phyloP scores from a whole-genome alignment of 1,140 invertebrate species.

The Apis cerana region DNA sequence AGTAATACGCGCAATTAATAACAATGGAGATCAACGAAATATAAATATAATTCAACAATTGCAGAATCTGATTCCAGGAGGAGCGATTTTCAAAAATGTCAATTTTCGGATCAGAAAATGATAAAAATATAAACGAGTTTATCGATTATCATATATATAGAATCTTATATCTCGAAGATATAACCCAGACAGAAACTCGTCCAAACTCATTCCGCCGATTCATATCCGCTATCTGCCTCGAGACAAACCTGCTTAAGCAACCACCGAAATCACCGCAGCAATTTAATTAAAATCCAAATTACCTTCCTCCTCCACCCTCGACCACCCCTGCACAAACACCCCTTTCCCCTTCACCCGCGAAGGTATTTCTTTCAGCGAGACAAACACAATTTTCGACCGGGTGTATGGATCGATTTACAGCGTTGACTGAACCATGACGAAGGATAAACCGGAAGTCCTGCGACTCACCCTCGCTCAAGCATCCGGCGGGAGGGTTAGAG shows the following conservation, averaged over 20 bases:
- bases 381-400: not conserved
- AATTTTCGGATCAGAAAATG: too few relatives aligned
- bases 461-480: conserved; percentile 42
- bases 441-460: conserved; percentile 63
- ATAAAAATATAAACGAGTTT: too few relatives aligned
- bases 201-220: not conserved
- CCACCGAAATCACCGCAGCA: not conserved
- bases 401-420: not conserved
- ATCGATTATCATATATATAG: too few relatives aligned
- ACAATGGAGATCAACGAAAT: too few relatives aligned
- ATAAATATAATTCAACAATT: too few relatives aligned
- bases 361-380: conserved; percentile 14
- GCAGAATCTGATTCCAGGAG: too few relatives aligned
- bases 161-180: too few relatives aligned
- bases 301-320: too few relatives aligned
- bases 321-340: not conserved
- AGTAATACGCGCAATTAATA: too few relatives aligned
- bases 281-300: conserved; percentile 27
- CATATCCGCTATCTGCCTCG: not conserved
- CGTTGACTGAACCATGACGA: conserved; percentile 30
- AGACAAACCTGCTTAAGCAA: not conserved
- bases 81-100: too few relatives aligned
- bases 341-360: too few relatives aligned
- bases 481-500: conserved; percentile 51
- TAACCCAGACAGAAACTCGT: too few relatives aligned